Evolutionary conservation across 2,888 invertebrate species (phyloP).

Genomic region (Ariolimax columbianus): DNA sequence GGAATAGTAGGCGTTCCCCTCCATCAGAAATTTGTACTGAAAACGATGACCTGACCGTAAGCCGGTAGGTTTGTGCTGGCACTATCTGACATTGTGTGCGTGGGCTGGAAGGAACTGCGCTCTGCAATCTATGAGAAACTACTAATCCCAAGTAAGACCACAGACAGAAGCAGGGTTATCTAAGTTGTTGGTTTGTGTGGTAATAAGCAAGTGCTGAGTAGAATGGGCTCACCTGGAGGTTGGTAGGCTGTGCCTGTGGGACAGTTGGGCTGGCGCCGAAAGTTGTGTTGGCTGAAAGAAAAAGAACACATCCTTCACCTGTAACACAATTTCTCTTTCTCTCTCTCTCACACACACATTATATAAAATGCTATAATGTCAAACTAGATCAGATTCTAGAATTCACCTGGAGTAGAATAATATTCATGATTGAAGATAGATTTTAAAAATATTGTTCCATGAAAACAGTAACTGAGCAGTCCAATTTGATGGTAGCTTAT

Average conservation of each 20-base stretch:
- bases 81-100: neutral
- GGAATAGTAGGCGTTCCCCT: neutral
- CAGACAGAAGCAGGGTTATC: neutral
- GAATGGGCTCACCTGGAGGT: slow-evolving; percentile 60
- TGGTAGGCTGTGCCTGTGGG: slow-evolving; percentile 66
- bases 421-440: too few relatives aligned
- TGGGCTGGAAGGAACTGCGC: neutral
- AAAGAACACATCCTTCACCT: too few relatives aligned
- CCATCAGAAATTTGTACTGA: neutral
- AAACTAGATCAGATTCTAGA: too few relatives aligned
- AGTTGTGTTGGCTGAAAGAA: slow-evolving; percentile 37
- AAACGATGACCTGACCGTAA: too few relatives aligned
- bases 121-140: neutral
- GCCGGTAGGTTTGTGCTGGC: too few relatives aligned
- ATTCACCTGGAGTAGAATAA: too few relatives aligned
- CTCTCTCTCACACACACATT: too few relatives aligned
- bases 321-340: too few relatives aligned
- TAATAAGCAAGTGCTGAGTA: neutral
- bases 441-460: too few relatives aligned
- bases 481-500: too few relatives aligned
- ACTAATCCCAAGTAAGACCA: neutral
- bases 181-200: neutral
- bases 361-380: too few relatives aligned
- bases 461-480: too few relatives aligned
- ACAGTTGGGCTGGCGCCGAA: slow-evolving; percentile 39